phyloP scores from a whole-genome alignment of 2,888 invertebrate species.

The Patella caerulea region DNA sequence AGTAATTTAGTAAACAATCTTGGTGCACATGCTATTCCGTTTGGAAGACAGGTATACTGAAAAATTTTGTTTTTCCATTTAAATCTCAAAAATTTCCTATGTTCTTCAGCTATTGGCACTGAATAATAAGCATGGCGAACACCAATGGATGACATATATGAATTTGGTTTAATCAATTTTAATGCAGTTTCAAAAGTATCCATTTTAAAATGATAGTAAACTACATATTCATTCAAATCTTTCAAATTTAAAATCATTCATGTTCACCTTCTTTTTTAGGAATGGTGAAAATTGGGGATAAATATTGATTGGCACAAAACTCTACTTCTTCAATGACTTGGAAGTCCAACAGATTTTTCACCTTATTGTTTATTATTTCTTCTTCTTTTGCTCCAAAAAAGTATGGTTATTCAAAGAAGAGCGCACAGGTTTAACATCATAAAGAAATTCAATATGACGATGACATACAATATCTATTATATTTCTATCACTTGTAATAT shows the following conservation, averaged over 20 bases:
- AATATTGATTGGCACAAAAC: not conserved
- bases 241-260: conserved; percentile 24
- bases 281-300: conserved; percentile 22
- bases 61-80: conserved; percentile 20
- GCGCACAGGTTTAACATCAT: too few species aligned
- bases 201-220: conserved; percentile 22
- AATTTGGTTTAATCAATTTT: conserved; percentile 14
- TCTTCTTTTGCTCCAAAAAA: too few species aligned
- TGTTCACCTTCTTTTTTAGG: conserved; percentile 17
- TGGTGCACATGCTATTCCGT: conserved; percentile 24
- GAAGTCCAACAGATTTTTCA: too few species aligned
- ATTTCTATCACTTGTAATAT: not conserved
- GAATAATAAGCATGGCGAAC: conserved; percentile 24
- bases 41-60: conserved; percentile 27
- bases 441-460: not conserved
- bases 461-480: not conserved
- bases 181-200: conserved; percentile 15
- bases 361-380: too few species aligned
- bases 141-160: conserved; percentile 22
- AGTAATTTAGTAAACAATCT: conserved; percentile 25
- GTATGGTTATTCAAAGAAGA: too few species aligned
- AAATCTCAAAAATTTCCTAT: conserved; percentile 20
- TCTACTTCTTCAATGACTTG: too few species aligned
- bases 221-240: conserved; percentile 22
- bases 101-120: conserved; percentile 18